phyloP scores from a whole-genome alignment of 2,797 vertebrate species.

The Pangasius macronema region DNA sequence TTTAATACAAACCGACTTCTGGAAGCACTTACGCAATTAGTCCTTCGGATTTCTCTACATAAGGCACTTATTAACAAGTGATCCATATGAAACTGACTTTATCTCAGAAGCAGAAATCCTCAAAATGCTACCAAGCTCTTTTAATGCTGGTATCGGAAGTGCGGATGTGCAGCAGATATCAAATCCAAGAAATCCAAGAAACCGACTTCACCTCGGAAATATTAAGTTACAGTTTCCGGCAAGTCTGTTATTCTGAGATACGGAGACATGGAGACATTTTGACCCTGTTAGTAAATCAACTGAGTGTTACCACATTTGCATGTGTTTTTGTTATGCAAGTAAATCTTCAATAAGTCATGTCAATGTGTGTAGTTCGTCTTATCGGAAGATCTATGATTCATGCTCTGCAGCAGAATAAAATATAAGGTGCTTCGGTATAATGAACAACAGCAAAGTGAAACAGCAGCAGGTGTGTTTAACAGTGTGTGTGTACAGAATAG shows the following conservation, averaged over 20 bases:
- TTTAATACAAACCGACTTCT: not conserved
- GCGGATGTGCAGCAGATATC: not conserved
- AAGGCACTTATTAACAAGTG: not conserved
- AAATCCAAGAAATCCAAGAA: not conserved
- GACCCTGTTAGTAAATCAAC: not conserved
- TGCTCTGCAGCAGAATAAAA: slow-evolving; percentile 23
- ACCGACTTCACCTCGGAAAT: not conserved
- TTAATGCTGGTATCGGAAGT: not conserved
- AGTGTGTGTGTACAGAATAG: slow-evolving; percentile 1
- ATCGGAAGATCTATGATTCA: not conserved
- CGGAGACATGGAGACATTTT: not conserved
- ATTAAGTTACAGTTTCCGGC: not conserved
- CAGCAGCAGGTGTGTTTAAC: not conserved
- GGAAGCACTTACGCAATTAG: not conserved
- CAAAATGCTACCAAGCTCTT: not conserved
- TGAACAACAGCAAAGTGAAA: slow-evolving; percentile 5
- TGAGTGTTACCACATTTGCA: not conserved
- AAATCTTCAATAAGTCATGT: not conserved
- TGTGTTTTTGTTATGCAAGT: not conserved
- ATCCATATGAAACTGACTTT: not conserved
- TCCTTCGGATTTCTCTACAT: not conserved
- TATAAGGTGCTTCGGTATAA: slow-evolving; percentile 16
- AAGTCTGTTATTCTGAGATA: not conserved
- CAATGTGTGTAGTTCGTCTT: not conserved
- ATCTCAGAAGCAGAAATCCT: not conserved